Percentiles rank a stretch among this genome's conserved stretches.
These are phyloP conservation scores for Lepas anatifera DNA, from an alignment of 2,888 invertebrate species.

Conservation along the genomic window DNA sequence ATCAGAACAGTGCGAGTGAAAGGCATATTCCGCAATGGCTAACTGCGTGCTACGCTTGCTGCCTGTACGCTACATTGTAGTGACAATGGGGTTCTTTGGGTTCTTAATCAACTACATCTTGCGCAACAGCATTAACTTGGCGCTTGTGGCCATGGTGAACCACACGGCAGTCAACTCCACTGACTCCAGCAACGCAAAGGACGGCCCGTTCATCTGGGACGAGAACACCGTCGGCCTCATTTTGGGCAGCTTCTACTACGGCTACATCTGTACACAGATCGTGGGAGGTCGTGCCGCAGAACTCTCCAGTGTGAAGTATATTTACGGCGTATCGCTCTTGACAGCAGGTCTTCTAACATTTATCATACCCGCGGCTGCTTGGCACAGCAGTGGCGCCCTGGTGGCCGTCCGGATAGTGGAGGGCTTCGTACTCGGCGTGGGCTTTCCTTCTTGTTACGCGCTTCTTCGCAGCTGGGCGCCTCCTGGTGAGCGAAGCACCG, in stretches of 20 bases:
- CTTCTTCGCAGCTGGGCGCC: constrained; percentile 92
- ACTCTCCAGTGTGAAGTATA: constrained; percentile 35
- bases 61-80: no score
- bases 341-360: constrained; percentile 31
- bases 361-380: constrained; percentile 33
- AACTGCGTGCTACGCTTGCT: no score
- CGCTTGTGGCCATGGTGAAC: no score
- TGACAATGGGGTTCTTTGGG: no score
- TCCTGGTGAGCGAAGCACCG: constrained; percentile 83
- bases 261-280: constrained; percentile 32
- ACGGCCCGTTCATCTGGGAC: no score
- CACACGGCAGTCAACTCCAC: no score
- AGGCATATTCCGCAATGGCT: no score
- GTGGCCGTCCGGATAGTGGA: constrained; percentile 30
- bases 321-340: constrained; percentile 30
- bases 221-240: constrained; percentile 30
- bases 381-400: constrained; percentile 22
- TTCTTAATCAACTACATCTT: no score
- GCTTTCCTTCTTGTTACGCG: constrained; percentile 86
- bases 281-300: constrained; percentile 36
- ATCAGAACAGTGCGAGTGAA: no score
- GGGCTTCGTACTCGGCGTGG: constrained; percentile 50
- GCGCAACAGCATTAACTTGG: no score
- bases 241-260: constrained; percentile 31
- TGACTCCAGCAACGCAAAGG: no score